phyloP scores from a whole-genome alignment of 2,888 invertebrate genomes.

The Volucella inflata region DNA sequence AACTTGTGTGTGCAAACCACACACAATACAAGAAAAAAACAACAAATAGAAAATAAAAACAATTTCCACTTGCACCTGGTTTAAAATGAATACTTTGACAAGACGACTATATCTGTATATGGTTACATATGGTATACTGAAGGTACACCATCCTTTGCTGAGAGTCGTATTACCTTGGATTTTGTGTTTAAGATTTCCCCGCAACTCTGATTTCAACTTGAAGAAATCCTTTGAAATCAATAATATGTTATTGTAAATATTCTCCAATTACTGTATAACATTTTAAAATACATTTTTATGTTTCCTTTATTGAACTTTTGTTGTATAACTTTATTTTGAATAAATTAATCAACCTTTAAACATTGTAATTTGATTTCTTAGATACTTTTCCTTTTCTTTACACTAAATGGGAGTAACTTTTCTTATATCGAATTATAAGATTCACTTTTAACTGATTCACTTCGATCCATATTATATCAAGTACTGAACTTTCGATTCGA shows the following conservation, averaged over 20 bases:
- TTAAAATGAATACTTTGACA: slow-evolving; percentile 6
- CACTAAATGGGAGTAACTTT: slow-evolving; percentile 34
- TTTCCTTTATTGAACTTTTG: background rate
- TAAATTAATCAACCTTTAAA: slow-evolving; percentile 26
- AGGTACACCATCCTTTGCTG: background rate
- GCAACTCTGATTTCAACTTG: slow-evolving; percentile 11
- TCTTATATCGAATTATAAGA: slow-evolving; percentile 39
- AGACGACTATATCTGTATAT: background rate
- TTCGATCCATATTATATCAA: slow-evolving; percentile 67
- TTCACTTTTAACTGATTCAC: slow-evolving; percentile 72
- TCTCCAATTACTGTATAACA: slow-evolving; percentile 35
- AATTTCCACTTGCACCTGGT: slow-evolving; percentile 51
- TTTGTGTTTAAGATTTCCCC: slow-evolving; percentile 9
- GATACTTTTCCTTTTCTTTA: slow-evolving; percentile 75
- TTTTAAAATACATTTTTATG: slow-evolving; percentile 50
- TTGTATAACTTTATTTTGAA: background rate
- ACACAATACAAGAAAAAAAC: background rate
- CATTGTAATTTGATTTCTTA: slow-evolving; percentile 8
- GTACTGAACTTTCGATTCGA: slow-evolving; percentile 74
- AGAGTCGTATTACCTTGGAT: slow-evolving; percentile 40
- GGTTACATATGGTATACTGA: background rate
- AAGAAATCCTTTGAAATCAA: slow-evolving; percentile 56
- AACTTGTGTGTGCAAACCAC: slow-evolving; percentile 27
- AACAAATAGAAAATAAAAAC: background rate
- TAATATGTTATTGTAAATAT: slow-evolving; percentile 60